phyloP scores from a whole-genome alignment of 2,797 vertebrate species.

The Chaenodraco wilsoni region DNA sequence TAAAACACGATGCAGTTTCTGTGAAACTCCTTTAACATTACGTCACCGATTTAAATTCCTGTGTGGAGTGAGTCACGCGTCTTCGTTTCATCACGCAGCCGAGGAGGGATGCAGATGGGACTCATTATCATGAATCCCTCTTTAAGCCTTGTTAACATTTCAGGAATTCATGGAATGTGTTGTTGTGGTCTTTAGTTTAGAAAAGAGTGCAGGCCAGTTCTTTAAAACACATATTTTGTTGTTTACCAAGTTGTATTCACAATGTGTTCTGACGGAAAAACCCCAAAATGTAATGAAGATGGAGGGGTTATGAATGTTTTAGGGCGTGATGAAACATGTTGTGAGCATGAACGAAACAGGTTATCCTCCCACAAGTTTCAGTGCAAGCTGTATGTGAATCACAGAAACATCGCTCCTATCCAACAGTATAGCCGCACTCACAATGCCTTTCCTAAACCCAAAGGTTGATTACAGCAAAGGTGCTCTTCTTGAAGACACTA shows the following conservation, averaged over 20 bases:
- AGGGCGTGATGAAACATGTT: slow-evolving; percentile 2
- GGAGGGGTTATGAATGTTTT: not conserved
- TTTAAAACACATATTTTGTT: not conserved
- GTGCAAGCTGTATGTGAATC: not conserved
- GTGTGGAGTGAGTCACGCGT: slow-evolving; percentile 27
- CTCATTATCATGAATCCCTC: not conserved
- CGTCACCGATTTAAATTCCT: not conserved
- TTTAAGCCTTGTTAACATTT: not conserved
- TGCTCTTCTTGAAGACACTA: not conserved
- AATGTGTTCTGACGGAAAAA: not conserved
- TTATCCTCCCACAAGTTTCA: slow-evolving; percentile 5
- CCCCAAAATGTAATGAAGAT: not conserved
- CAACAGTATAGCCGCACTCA: not conserved
- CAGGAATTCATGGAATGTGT: slow-evolving; percentile 54
- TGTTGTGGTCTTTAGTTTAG: not conserved
- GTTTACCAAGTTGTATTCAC: not conserved
- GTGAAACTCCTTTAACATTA: slow-evolving; percentile 51
- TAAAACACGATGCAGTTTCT: slow-evolving; percentile 44
- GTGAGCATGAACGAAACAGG: not conserved
- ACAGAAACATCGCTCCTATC: too few relatives aligned
- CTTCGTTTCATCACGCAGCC: not conserved
- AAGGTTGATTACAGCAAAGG: not conserved
- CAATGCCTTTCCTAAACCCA: too few relatives aligned
- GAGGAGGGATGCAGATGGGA: not conserved
- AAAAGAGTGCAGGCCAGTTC: not conserved